Base-by-base conservation (phyloP, 2,888 invertebrate species). In the Drosophila picticornis region DNA sequence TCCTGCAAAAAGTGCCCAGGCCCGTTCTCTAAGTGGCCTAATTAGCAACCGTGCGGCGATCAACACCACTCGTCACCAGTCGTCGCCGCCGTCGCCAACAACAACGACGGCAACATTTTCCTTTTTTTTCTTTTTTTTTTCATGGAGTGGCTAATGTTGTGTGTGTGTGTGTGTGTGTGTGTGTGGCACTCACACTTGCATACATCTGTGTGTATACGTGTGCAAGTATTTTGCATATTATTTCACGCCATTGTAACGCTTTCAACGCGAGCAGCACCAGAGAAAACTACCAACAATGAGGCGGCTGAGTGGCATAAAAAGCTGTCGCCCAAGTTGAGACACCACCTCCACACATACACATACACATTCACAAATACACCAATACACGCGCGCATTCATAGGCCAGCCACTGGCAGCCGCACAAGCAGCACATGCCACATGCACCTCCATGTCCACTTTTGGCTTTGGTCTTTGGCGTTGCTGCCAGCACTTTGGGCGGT, bases 41-140 rank as follows among this genome's bases (percentile, higher is more conserved):
- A 90, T 90, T 90, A 90, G 91, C 90, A 88, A 80, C 90, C 90
- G 90, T 90, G 90, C 90, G 87, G 90, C 91, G 90, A 91, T 91
- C 90, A 91, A 90, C 91, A 90, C 91, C 90, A 82, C 84, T 84
- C 80, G 84, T 84, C 81, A 72, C 71, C 72, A 67, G 66, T 34
- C 76, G 61, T 52, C 72, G 66, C 55, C 67, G 73, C 29, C 52
- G 57, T 19, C 67, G 59, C 25, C 55, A 36, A 25, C 36, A 36
- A 10, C 34, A 25, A 32, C 64, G 53, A 31, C 51, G 36, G 32
- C 63, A 57, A 38, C 73, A 31, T 57, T 46, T 46, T 25, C 16
- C 25, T 63, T 31, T 22, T 48, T 46, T 32, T 43, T 16, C 22
- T 50, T 40, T 34, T 29, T 46, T 27, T 36, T 38, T n/a, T 65